These are phyloP conservation scores for Hozukius guyotensis DNA, from an alignment of 2,797 vertebrate species.

Conservation along the genomic window DNA sequence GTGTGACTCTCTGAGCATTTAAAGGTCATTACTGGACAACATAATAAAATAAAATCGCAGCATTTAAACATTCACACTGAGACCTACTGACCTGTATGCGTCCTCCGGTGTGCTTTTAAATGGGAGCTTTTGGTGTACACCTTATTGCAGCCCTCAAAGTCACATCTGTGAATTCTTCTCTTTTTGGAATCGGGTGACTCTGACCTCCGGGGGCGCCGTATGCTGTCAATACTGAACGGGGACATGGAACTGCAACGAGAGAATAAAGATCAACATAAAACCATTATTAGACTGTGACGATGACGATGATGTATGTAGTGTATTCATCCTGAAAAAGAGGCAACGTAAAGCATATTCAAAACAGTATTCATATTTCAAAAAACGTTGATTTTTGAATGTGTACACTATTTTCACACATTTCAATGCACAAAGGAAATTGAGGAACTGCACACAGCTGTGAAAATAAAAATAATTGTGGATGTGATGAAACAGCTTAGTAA, in stretches of 20 bases:
- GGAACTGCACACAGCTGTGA: background rate
- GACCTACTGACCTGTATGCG: conserved; percentile 91
- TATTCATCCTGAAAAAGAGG: background rate
- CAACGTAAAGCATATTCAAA: background rate
- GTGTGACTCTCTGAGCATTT: background rate
- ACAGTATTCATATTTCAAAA: background rate
- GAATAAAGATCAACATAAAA: background rate
- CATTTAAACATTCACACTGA: background rate
- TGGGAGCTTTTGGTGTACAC: conserved; percentile 99
- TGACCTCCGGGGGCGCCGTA: conserved; percentile 94
- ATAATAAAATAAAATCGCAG: background rate
- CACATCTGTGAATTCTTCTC: conserved; percentile 97
- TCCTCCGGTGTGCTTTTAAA: conserved; percentile 97
- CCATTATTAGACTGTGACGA: background rate
- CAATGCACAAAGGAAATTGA: background rate
- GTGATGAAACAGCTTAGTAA: background rate
- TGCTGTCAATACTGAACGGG: conserved; percentile 98
- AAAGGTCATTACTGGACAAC: background rate
- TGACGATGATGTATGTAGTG: background rate
- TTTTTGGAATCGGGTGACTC: conserved; percentile 99
- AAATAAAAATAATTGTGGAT: background rate
- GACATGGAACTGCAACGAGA: conserved; percentile 91
- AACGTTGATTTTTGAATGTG: background rate
- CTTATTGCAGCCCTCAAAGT: conserved; percentile 99
- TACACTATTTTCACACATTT: background rate